These are phyloP conservation scores for Gasterosteus aculeatus DNA, from an alignment of 2,113 vertebrate species.

Conservation along the genomic window DNA sequence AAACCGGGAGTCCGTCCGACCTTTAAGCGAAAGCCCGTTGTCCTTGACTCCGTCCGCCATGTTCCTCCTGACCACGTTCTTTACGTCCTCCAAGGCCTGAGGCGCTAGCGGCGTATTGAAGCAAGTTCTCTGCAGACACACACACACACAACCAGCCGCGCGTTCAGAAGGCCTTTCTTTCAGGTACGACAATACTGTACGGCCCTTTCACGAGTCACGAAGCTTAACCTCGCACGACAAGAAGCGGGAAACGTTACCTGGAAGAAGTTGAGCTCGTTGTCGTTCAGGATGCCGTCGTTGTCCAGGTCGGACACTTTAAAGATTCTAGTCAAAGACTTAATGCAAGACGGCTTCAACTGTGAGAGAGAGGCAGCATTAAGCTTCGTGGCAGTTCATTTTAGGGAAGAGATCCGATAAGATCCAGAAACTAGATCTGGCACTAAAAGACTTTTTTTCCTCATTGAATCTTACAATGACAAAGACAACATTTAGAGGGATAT, in stretches of 20 bases:
- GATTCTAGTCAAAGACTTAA: constrained; percentile 95
- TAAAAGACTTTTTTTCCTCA: not conserved
- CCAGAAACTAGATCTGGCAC: not conserved
- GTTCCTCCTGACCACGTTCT: constrained; percentile 97
- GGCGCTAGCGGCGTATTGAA: constrained; percentile 98
- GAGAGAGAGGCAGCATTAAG: constrained; percentile 37
- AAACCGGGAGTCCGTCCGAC: constrained; percentile 64
- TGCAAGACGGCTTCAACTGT: constrained; percentile 94
- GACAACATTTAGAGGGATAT: not conserved
- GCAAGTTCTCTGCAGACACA: constrained; percentile 88
- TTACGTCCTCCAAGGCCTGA: constrained; percentile 97
- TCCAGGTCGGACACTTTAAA: constrained; percentile 98
- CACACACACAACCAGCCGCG: not conserved
- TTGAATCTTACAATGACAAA: not conserved
- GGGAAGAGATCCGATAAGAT: not conserved
- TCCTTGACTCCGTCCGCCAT: constrained; percentile 92
- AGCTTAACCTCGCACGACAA: no score
- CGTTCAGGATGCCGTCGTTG: constrained; percentile 97
- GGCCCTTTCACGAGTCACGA: not conserved
- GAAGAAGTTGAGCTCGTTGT: constrained; percentile 98
- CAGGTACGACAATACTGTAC: not conserved
- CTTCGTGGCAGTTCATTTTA: not conserved
- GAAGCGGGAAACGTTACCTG: constrained; percentile 83
- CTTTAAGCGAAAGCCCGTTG: constrained; percentile 96
- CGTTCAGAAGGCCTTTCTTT: fast-evolving